Evolutionary conservation across 1,140 invertebrate genomes (phyloP), one percentile per base, ranked within the genome.

Genomic region (Rhopalosiphum maidis): DNA sequence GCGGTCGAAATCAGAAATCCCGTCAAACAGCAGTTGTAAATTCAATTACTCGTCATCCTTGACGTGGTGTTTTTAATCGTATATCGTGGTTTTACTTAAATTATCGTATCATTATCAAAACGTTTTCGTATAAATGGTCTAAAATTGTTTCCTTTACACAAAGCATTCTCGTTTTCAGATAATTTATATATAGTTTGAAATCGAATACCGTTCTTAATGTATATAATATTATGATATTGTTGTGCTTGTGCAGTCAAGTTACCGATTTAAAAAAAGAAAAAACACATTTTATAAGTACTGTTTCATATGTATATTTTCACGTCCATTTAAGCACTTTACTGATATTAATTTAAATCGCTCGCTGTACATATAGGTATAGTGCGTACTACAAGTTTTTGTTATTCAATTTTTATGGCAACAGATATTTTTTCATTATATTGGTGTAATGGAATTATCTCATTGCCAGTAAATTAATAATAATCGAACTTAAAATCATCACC

Each of bases 11-110:
- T 91, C 90, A 91, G 54, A 90, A 60, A 90, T 55, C 55, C 89
- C 51, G 55, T 91, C 41, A 35, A 77, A 77, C 60, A 77, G 90
- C 55, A 43, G 60, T 77, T 30, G 55, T 77, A 91, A 91, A 91
- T 91, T 91, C 60, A 91, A 91, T 91, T 91, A 91, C 55, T 91
- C 54, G 88, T 89, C 88, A 54, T 89, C 88, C 88, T 54, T 55
- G 51, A 89, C 35, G 88, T 37, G 51, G 88, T 89, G 22, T 51
- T 89, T 89, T 89, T 54, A 89, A 89, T 89, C 88, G 87, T 89
- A 89, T 48, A 54, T 85, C 43, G 46, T 22, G 88, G 88, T 54
- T 55, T 54, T 89, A 55, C 88, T 55, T 54, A 89, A 55, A 89
- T 89, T 89, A 89, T 54, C n/a, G n/a, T 48, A 37, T 89, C 48